Conservation (phyloP, 2,113 vertebrate species). For the Prolemur simus region DNA sequence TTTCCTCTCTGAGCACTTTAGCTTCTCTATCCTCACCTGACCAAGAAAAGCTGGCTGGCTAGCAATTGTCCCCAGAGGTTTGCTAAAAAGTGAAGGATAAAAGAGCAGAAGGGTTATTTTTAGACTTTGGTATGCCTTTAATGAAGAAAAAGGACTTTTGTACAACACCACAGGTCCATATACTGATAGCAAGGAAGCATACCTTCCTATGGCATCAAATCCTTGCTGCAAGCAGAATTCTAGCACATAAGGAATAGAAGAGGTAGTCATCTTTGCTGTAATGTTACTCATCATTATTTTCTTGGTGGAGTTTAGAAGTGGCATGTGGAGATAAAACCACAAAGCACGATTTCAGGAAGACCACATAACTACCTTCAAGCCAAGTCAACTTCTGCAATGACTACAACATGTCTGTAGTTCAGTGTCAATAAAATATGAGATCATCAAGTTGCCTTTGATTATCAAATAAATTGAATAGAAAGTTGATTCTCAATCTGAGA, state of each 20-base stretch:
- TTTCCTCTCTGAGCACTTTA: not conserved
- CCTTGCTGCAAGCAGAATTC: constrained; percentile 26
- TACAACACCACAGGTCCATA: constrained; percentile 18
- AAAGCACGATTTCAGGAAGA: constrained; percentile 15
- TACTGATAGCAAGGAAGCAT: constrained; percentile 27
- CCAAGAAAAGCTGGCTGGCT: constrained; percentile 25
- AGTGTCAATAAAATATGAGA: not conserved
- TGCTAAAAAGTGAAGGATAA: constrained; percentile 58
- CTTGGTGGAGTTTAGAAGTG: constrained; percentile 51
- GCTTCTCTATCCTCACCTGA: constrained; percentile 2
- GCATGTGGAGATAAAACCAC: constrained; percentile 17
- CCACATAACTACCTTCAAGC: constrained; percentile 9
- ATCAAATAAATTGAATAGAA: not conserved
- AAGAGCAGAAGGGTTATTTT: constrained; percentile 61
- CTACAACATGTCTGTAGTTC: not conserved
- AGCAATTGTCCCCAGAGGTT: constrained; percentile 44
- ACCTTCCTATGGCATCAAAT: constrained; percentile 17
- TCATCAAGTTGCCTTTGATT: constrained; percentile 1
- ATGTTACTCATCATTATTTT: constrained; percentile 28
- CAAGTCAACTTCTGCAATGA: not conserved
- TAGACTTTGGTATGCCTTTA: constrained; percentile 56
- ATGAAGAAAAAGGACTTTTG: constrained; percentile 60
- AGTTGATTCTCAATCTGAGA: constrained; percentile 30
- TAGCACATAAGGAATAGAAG: constrained; percentile 38
- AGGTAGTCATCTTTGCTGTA: not conserved